These are phyloP conservation scores for Amblyjoppa fuscipennis DNA, from an alignment of 2,888 invertebrate genomes.

Conservation along the genomic window DNA sequence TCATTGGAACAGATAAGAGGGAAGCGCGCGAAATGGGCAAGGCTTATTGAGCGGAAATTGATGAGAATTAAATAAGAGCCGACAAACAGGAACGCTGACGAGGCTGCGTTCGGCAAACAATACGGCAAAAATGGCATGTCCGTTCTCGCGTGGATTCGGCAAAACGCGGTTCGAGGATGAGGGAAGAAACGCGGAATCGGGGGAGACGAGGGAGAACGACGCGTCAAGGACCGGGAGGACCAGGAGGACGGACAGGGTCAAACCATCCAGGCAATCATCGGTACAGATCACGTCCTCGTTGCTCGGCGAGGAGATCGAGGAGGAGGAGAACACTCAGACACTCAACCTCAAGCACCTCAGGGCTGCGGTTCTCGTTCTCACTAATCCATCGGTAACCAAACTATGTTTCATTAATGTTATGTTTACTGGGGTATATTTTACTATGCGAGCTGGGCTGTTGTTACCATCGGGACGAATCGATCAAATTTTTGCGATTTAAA, in stretches of 20 bases:
- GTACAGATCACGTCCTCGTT: slow-evolving; percentile 87
- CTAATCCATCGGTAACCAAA: slow-evolving; percentile 91
- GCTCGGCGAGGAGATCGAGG: slow-evolving; percentile 87
- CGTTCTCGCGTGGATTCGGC: slow-evolving; percentile 78
- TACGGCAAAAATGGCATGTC: slow-evolving; percentile 82
- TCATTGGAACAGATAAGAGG: not conserved
- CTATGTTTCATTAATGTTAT: slow-evolving; percentile 9
- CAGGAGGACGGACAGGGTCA: slow-evolving; percentile 72
- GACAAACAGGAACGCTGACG: not conserved
- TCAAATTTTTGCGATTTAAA: too few species aligned
- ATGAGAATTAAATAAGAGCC: slow-evolving; percentile 33
- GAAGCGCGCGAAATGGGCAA: not conserved
- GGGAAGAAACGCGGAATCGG: slow-evolving; percentile 64
- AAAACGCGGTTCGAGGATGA: slow-evolving; percentile 71
- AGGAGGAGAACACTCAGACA: slow-evolving; percentile 88
- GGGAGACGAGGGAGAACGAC: slow-evolving; percentile 57
- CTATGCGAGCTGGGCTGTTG: not conserved
- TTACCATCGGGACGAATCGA: not conserved
- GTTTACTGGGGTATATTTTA: not conserved
- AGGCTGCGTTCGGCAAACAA: slow-evolving; percentile 10
- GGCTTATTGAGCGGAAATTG: slow-evolving; percentile 8
- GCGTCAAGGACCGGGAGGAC: slow-evolving; percentile 54
- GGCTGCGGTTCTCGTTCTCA: slow-evolving; percentile 92
- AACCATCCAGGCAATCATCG: slow-evolving; percentile 88
- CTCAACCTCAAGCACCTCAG: slow-evolving; percentile 92